A percentile compares a stretch with the other conserved stretches of the same genome.
phyloP scores from a whole-genome alignment of 2,797 vertebrate species.

The Carapus acus region DNA sequence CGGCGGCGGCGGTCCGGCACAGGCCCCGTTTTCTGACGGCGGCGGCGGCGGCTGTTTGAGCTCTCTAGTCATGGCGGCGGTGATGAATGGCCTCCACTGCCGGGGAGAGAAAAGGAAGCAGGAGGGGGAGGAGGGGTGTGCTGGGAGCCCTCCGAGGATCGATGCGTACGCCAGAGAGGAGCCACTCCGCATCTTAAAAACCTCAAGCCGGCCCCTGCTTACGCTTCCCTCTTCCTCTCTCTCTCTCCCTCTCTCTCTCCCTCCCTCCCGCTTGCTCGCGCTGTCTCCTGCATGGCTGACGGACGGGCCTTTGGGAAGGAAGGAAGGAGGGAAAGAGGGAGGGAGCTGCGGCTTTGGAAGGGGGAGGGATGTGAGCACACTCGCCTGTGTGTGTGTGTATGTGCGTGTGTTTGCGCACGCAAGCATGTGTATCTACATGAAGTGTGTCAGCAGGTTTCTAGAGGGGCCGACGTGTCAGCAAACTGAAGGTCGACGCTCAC shows the following conservation, averaged over 20 bases:
- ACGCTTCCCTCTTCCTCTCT: constrained; percentile 28
- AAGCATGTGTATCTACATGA: constrained; percentile 51
- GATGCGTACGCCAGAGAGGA: constrained; percentile 66
- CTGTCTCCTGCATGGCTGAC: constrained; percentile 62
- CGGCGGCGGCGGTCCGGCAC: constrained; percentile 32
- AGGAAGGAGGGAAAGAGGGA: constrained; percentile 43
- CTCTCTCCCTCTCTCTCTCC: too few species aligned
- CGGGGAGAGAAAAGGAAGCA: constrained; percentile 60
- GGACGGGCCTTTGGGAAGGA: constrained; percentile 62
- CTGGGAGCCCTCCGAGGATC: constrained; percentile 71
- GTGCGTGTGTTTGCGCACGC: constrained; percentile 21
- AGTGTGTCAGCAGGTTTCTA: constrained; percentile 70
- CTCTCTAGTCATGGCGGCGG: constrained; percentile 67
- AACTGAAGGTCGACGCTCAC: constrained; percentile 66
- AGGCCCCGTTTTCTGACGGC: constrained; percentile 63
- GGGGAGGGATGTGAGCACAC: too few species aligned
- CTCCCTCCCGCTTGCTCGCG: neutral
- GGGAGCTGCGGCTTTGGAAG: constrained; percentile 40
- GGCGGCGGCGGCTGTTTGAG: constrained; percentile 66
- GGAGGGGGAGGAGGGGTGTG: too few species aligned
- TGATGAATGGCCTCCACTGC: constrained; percentile 74
- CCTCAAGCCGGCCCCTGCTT: constrained; percentile 44
- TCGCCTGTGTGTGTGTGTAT: constrained; percentile 25
- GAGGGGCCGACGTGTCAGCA: constrained; percentile 65
- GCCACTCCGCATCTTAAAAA: constrained; percentile 74